These are phyloP conservation scores for Ridgeia piscesae DNA, from an alignment of 1,140 invertebrate species.

Conservation along the genomic window DNA sequence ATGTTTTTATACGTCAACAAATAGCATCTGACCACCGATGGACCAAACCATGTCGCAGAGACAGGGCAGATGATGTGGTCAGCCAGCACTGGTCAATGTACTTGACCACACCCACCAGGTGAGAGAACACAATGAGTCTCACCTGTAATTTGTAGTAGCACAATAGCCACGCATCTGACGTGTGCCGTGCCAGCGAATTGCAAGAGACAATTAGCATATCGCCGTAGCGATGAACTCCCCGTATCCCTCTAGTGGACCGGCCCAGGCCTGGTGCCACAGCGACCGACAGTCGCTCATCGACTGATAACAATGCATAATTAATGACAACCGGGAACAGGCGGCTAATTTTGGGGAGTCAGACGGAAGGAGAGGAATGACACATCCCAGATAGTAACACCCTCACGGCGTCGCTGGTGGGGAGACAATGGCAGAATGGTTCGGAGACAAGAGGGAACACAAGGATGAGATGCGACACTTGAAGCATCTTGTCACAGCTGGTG, in stretches of 20 bases:
- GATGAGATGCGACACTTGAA: not conserved
- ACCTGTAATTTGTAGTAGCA: not conserved
- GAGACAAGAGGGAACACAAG: not conserved
- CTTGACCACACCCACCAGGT: conserved; percentile 3
- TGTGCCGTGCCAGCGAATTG: not conserved
- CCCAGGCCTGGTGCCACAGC: not conserved
- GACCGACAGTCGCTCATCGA: too few species aligned
- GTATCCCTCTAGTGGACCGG: not conserved
- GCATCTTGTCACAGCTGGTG: not conserved
- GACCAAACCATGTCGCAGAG: not conserved
- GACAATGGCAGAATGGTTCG: not conserved
- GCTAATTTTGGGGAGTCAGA: not conserved
- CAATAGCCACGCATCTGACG: not conserved
- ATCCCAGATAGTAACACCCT: not conserved
- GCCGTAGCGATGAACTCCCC: not conserved
- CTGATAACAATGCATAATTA: not conserved
- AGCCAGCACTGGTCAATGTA: not conserved
- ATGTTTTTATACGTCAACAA: not conserved
- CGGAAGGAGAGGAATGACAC: not conserved
- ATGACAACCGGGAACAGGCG: not conserved
- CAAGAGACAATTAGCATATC: not conserved
- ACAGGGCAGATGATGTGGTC: not conserved
- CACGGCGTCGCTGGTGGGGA: not conserved
- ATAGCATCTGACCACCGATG: not conserved
- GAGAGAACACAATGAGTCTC: not conserved